Evolutionary conservation across 2,888 invertebrate species (phyloP).

Genomic region (Leptopterna dolabrata): DNA sequence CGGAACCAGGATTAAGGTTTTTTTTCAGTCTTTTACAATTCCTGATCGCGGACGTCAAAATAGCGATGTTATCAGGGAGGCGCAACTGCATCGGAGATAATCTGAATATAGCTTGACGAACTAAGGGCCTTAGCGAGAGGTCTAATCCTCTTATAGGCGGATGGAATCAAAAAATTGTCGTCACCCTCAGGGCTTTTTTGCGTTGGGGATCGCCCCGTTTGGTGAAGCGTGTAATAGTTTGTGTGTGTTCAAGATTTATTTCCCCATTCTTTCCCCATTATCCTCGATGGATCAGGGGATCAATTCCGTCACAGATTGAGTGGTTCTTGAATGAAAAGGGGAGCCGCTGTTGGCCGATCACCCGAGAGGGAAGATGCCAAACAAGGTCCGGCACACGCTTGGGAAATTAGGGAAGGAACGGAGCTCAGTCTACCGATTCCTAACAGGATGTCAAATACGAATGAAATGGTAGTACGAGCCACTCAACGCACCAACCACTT

Average conservation of each 20-base stretch:
- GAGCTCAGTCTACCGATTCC: too few species aligned
- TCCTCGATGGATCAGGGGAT: too few species aligned
- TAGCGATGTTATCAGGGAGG: slow-evolving; percentile 27
- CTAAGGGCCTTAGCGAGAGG: slow-evolving; percentile 10
- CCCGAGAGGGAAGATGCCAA: too few species aligned
- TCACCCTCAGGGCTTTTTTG: neutral
- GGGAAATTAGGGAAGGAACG: too few species aligned
- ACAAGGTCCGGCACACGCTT: too few species aligned
- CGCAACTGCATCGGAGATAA: neutral
- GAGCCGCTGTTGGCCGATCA: too few species aligned
- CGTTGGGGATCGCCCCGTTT: neutral
- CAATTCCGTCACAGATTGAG: too few species aligned
- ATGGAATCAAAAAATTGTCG: slow-evolving; percentile 18
- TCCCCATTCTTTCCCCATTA: neutral
- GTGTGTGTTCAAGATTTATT: slow-evolving; percentile 37
- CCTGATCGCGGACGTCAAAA: slow-evolving; percentile 36
- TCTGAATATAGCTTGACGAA: slow-evolving; percentile 5
- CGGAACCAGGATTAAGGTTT: neutral
- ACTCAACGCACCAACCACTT: too few species aligned
- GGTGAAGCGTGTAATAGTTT: slow-evolving; percentile 25
- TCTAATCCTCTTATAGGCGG: slow-evolving; percentile 35
- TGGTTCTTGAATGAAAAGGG: too few species aligned
- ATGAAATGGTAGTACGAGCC: too few species aligned
- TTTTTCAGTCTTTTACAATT: neutral
- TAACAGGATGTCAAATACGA: too few species aligned